phyloP scores from a whole-genome alignment of 2,888 invertebrate species.

The Latrodectus hesperus region DNA sequence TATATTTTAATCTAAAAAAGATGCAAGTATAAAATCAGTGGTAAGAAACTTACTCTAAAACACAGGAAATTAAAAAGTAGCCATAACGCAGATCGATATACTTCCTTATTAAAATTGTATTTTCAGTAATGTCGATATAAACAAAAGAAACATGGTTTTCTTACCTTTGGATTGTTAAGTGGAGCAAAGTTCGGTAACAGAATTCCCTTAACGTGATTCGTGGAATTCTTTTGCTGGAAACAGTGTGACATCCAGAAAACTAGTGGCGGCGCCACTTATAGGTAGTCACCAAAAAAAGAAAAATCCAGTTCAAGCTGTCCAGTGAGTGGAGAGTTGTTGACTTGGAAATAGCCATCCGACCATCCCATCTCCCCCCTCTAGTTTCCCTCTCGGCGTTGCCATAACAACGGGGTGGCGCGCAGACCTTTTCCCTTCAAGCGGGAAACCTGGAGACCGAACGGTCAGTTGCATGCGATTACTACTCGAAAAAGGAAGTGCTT shows the following conservation, averaged over 20 bases:
- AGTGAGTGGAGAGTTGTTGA: slow-evolving; percentile 57
- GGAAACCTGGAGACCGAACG: slow-evolving; percentile 17
- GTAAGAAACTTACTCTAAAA: no score
- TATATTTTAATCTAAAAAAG: no score
- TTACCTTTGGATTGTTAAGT: slow-evolving; percentile 9
- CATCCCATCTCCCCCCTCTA: slow-evolving; percentile 9
- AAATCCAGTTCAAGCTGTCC: slow-evolving; percentile 15
- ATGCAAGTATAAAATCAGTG: no score
- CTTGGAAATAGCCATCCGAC: slow-evolving; percentile 51
- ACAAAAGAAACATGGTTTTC: neutral
- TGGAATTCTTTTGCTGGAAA: slow-evolving; percentile 1
- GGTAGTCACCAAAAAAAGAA: slow-evolving; percentile 15
- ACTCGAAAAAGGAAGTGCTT: slow-evolving; percentile 29
- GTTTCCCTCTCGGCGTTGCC: slow-evolving; percentile 33
- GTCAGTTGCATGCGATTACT: slow-evolving; percentile 57
- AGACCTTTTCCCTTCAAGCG: slow-evolving; percentile 16
- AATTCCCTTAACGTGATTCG: slow-evolving; percentile 1
- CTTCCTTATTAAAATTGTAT: neutral
- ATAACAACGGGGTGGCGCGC: slow-evolving; percentile 54
- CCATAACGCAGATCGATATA: no score
- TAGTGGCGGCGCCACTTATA: neutral
- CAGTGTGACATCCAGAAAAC: neutral
- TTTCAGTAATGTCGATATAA: neutral
- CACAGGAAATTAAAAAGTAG: no score
- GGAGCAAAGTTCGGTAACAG: neutral